phyloP scores from a whole-genome alignment of 2,797 vertebrate species.

The Siniperca obscura region DNA sequence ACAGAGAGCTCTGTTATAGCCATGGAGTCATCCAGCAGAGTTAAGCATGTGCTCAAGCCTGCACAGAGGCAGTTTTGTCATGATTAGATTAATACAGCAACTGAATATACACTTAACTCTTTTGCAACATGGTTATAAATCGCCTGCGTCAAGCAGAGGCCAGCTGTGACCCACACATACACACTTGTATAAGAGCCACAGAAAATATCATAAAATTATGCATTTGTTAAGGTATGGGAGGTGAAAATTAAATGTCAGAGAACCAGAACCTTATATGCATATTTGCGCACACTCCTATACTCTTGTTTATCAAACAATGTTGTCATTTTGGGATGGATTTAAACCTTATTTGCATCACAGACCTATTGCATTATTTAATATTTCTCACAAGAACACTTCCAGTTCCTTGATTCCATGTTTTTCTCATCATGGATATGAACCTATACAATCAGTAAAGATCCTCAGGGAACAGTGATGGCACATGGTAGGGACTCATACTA shows the following conservation, averaged over 20 bases:
- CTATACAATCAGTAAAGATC: neutral
- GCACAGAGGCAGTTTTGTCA: neutral
- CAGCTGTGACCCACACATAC: neutral
- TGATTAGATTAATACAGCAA: conserved; percentile 32
- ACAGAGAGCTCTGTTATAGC: conserved; percentile 25
- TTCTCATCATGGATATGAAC: conserved; percentile 1
- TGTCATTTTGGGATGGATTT: conserved; percentile 25
- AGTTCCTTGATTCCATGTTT: neutral
- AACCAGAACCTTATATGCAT: conserved; percentile 17
- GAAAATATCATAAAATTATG: neutral
- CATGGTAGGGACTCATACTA: neutral
- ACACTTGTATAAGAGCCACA: neutral
- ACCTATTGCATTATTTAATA: neutral
- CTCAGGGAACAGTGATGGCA: neutral
- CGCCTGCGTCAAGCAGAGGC: neutral
- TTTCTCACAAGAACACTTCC: neutral
- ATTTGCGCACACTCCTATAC: neutral
- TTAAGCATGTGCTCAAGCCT: conserved; percentile 15
- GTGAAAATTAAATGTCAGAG: conserved; percentile 32
- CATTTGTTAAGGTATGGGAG: neutral
- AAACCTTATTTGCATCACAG: conserved; percentile 21
- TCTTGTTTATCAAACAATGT: conserved; percentile 34
- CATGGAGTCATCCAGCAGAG: conserved; percentile 22
- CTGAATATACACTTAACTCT: neutral
- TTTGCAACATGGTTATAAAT: conserved; percentile 9